Evolutionary conservation across 2,113 vertebrate genomes (phyloP), one percentile per base, ranked within the genome.

Genomic region (Plecturocebus donacophilus): DNA sequence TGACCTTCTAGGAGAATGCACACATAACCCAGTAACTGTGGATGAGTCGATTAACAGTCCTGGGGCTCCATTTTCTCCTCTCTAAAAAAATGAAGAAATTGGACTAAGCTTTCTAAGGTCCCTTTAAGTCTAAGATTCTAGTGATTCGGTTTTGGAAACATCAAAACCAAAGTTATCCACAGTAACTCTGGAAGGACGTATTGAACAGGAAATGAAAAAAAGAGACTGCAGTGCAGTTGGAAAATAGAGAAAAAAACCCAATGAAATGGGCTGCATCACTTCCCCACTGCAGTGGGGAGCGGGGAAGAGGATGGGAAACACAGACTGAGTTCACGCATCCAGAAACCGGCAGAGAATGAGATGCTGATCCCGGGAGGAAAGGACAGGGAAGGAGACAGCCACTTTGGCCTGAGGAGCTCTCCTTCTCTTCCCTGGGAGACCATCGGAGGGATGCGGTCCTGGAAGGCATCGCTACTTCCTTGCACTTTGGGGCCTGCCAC

Each of bases 381-480:
- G 66, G 58, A 32, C 13, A 23, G 25, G 52, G n/a, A 71, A 35
- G 47, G 49, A 73, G 68, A 81, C 23, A 20, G 82, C 2, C 10
- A 0, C 82, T 54, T 52, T 11, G 77, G 80, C 70, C 49, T 12
- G 3, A 68, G 61, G 47, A 4, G 2, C 38, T 10, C 25, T 66
- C n/a, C 76, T 68, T 61, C 17, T 61, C 66, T 38, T 91, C 80
- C 42, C 66, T 30, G 23, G 38, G 68, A 93, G n/a, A 45, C 12
- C 25, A 4, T 1, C 1, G 21, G 6, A 32, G 58, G 6, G 35
- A 64, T 0, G 14, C 38, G 30, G 5, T 45, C 6, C 40, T 21
- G 27, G 5, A 40, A 35, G 30, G 16, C 12, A 4, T 45, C 7
- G 23, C 21, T 27, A 8, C 13, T 32, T 86, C 40, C 64, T 58